Base-by-base conservation (phyloP, 2,113 vertebrate species). In the Ptychochromis oligacanthus region DNA sequence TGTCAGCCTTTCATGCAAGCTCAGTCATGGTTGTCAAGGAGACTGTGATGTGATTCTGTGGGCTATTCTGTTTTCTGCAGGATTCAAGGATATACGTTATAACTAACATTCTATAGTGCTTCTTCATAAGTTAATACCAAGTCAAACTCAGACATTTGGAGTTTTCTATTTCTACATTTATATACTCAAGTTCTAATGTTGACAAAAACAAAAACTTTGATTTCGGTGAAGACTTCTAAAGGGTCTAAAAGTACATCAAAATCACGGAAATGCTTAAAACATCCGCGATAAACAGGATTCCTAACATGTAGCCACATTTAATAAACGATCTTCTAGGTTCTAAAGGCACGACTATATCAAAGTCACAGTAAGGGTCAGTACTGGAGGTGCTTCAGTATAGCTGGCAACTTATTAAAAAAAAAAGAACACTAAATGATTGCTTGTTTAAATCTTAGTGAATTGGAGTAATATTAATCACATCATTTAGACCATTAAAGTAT, bases 21-120 rank as follows among this genome's bases (percentile, higher is more conserved):
- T 88, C 80, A 84, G 84, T 87, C 89, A 84, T 60, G 84, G 93
- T 90, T 89, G 88, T 91, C 92, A 92, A 79, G 80, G 89, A 90
- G 89, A 92, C 86, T 38, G 70, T 82, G 83, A 85, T 82, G 70
- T 83, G 84, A 88, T 81, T 75, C 52, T 52, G 54, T 81, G 83
- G 83, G 85, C 64, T 86, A 26, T 84, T 84, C 77, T 77, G 38
- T 79, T 88, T 86, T 85, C 58, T 80, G 76, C 34, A 57, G 4
- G 18, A 31, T 75, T 75, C 34, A 49, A 54, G 26, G 46, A 34
- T 72, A 34, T 31, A 54, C 18, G 52, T 54, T 54, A 54, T 72
- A 54, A 54, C 67, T 34, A 72, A 54, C 18, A 54, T 54, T 72
- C 54, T 26, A 72, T 54, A 31, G 28, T 31, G 46, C 46, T 14